A percentile compares a stretch with the other conserved stretches of the same genome.
phyloP scores from a whole-genome alignment of 2,888 invertebrate genomes.

The Adelphocoris suturalis region DNA sequence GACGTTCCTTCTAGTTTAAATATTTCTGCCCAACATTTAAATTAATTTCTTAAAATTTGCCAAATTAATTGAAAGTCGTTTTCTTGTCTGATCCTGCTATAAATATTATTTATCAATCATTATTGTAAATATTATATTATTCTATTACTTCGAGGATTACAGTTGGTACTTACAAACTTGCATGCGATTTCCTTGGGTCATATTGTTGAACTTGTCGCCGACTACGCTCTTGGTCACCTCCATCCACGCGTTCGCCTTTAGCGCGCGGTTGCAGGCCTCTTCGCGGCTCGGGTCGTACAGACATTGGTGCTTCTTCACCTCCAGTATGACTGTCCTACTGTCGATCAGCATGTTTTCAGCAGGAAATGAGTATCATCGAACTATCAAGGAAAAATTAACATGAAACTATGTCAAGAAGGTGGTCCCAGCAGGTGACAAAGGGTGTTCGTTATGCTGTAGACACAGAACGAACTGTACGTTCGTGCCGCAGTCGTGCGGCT shows the following conservation, averaged over 20 bases:
- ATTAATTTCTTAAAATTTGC: no score
- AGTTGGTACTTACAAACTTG: neutral
- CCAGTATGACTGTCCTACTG: neutral
- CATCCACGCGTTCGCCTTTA: neutral
- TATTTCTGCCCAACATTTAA: no score
- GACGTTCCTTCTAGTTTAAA: no score
- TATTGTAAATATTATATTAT: no score
- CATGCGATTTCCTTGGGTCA: neutral
- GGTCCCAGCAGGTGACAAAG: no score
- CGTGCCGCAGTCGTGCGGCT: neutral
- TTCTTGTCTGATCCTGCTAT: no score
- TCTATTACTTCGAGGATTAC: neutral
- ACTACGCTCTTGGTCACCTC: neutral
- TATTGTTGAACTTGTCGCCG: neutral
- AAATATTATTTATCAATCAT: no score
- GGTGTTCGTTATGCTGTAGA: no score
- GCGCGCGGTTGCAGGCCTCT: neutral
- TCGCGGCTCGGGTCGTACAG: neutral
- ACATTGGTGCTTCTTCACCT: slow-evolving; percentile 7
- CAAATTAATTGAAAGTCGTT: no score
- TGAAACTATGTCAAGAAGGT: no score
- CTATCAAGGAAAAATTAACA: no score
- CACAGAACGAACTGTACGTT: neutral
- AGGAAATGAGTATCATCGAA: neutral
- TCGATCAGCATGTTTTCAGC: neutral